A percentile compares a stretch with the other conserved stretches of the same genome.
phyloP scores from a whole-genome alignment of 1,140 invertebrate species.

The Macrosteles quadrilineatus region DNA sequence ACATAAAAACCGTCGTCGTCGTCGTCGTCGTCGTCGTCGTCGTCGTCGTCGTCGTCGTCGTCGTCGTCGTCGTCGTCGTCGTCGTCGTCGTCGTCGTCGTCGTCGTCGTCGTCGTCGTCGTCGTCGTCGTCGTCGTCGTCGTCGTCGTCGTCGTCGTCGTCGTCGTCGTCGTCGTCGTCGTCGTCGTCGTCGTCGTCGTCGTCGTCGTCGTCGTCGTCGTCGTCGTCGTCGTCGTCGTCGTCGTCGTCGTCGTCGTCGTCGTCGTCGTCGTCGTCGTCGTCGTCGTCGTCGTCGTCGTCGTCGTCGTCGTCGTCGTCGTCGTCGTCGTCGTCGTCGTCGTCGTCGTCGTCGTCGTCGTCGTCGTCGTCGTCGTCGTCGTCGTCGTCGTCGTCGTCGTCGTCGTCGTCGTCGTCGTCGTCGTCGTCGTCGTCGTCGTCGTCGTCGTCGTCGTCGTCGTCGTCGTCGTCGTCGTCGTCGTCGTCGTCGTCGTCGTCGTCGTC shows the following conservation, averaged over 20 bases:
- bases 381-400: not conserved
- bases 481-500: too few relatives aligned
- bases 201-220: slow-evolving; percentile 3
- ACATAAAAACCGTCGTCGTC: too few relatives aligned
- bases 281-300: not conserved
- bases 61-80: not conserved
- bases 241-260: slow-evolving; percentile 24
- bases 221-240: slow-evolving; percentile 11
- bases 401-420: not conserved
- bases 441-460: slow-evolving; percentile 1
- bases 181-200: slow-evolving; percentile 12
- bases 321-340: slow-evolving; percentile 23
- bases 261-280: slow-evolving; percentile 18
- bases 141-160: slow-evolving; percentile 2
- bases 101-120: not conserved
- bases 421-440: slow-evolving; percentile 2
- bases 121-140: not conserved
- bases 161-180: not conserved
- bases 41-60: too few relatives aligned
- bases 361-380: slow-evolving; percentile 15
- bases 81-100: not conserved
- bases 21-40: too few relatives aligned
- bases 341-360: not conserved
- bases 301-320: slow-evolving; percentile 19
- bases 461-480: not conserved